Base-by-base conservation (phyloP, 1,140 invertebrate genomes). In the Akabosia matsudoensis region DNA sequence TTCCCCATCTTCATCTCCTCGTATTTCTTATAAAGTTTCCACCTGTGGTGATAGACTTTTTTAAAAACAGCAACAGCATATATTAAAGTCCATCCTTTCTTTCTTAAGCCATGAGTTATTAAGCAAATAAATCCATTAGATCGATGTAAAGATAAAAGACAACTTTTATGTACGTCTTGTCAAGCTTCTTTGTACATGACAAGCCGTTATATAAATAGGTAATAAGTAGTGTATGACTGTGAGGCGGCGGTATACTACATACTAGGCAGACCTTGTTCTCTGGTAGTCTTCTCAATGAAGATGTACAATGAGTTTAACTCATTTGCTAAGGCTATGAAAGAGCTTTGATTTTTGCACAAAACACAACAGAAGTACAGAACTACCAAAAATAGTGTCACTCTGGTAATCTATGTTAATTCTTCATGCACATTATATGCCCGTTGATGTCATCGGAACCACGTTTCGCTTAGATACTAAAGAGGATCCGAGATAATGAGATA, bases 41-140 rank as follows among this genome's bases (percentile, higher is more conserved):
- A 14, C 61, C 61, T 67, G 61, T 31, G 61, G 61, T 67, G 54
- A 61, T 24, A 61, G 54, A 61, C 54, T 14, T 61, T 4, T 24
- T 4, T 45, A n/a, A n/a, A n/a, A n/a, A n/a, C n/a, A n/a, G n/a
- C n/a, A n/a, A n/a, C n/a, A n/a, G n/a, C n/a, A n/a, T n/a, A n/a
- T n/a, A n/a, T n/a, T n/a, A n/a, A n/a, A n/a, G n/a, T n/a, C n/a
- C n/a, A n/a, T n/a, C n/a, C n/a, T n/a, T n/a, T 45, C 37, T 45
- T 18, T 7, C 28, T 4, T 10, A 67, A 30, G 30, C 61, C 61
- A 67, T 30, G 30, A 67, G 61, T 67, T 67, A 67, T 67, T 67
- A 67, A 67, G 61, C 22, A 67, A 67, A 67, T 31, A 67, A 67
- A 67, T 67, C 61, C 61, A 67, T 67, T 67, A 67, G 61, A 67